These are phyloP conservation scores for Petrosia ficiformis DNA, from an alignment of 37 sponge, comb jelly and placozoan genomes.

Conservation along the genomic window DNA sequence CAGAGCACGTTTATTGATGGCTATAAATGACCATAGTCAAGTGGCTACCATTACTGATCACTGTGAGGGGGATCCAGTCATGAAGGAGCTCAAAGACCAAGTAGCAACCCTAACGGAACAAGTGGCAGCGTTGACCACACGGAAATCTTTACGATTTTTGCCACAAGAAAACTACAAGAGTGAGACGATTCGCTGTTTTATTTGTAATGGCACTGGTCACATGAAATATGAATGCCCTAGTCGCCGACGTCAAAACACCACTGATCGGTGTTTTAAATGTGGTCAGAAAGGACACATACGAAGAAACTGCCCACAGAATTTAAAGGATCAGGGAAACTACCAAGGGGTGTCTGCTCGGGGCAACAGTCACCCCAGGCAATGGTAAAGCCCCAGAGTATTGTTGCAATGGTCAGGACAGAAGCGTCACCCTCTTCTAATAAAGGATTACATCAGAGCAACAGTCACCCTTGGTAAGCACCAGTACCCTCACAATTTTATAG, in stretches of 20 bases:
- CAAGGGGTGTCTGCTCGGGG: constrained; percentile 27
- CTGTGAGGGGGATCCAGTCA: background rate
- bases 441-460: background rate
- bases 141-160: too few relatives aligned
- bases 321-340: constrained; percentile 57
- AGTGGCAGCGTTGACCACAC: constrained; percentile 35
- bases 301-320: constrained; percentile 13
- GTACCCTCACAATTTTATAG: constrained; percentile 34
- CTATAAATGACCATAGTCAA: background rate
- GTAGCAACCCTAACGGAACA: constrained; percentile 29
- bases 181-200: too few relatives aligned
- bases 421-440: background rate
- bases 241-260: background rate
- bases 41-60: constrained; percentile 1
- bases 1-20: background rate
- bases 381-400: constrained; percentile 8
- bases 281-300: constrained; percentile 13
- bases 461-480: constrained; percentile 17
- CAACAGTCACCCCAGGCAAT: constrained; percentile 8
- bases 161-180: too few relatives aligned
- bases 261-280: constrained; percentile 5
- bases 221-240: constrained; percentile 21
- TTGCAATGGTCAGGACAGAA: background rate
- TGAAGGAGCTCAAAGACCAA: constrained; percentile 15
- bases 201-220: constrained; percentile 19